These are phyloP conservation scores for Alfaro cultratus DNA, from an alignment of 2,797 vertebrate species.

Conservation along the genomic window DNA sequence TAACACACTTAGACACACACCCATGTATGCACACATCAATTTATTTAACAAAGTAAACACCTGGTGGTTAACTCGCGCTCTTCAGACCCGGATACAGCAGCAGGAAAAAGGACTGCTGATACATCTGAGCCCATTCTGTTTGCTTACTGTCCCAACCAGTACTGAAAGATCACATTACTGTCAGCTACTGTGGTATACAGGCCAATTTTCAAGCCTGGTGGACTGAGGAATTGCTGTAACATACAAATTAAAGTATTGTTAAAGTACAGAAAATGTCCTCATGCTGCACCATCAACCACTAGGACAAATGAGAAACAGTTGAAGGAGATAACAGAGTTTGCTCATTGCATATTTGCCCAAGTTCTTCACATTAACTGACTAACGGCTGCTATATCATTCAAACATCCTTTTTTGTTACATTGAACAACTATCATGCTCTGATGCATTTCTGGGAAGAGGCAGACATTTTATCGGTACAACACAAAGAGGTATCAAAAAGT, in stretches of 20 bases:
- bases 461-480: background rate
- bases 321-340: conserved; percentile 39
- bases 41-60: conserved; percentile 66
- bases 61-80: conserved; percentile 28
- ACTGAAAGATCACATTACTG: conserved; percentile 12
- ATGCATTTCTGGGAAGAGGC: background rate
- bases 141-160: conserved; percentile 8
- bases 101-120: conserved; percentile 21
- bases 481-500: background rate
- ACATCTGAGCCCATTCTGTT: conserved; percentile 10
- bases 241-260: background rate
- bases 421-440: background rate
- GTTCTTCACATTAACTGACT: background rate
- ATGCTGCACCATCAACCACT: conserved; percentile 22
- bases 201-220: conserved; percentile 13
- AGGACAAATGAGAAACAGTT: conserved; percentile 48
- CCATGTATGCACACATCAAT: conserved; percentile 15
- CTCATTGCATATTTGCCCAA: conserved; percentile 14
- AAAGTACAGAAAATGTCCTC: background rate
- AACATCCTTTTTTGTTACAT: background rate
- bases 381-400: background rate
- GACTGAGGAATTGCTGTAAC: background rate
- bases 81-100: conserved; percentile 52
- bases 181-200: background rate
- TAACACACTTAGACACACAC: conserved; percentile 33